A percentile compares a stretch with the other conserved stretches of the same genome.
Evolutionary conservation across 2,113 vertebrate species (phyloP).

Genomic region (Lepidothrix coronata): DNA sequence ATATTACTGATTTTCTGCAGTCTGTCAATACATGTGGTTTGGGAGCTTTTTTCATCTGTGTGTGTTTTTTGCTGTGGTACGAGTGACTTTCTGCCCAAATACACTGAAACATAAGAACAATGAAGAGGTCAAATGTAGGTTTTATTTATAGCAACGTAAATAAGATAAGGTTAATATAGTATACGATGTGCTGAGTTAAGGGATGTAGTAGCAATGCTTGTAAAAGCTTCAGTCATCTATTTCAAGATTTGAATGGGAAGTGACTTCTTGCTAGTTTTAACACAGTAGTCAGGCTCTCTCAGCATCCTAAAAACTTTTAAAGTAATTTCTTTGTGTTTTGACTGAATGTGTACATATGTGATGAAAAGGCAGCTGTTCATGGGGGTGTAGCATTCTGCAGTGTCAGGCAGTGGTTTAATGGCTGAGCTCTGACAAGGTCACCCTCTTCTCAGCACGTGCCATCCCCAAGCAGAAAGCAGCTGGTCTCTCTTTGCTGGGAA

Average conservation of each 20-base stretch:
- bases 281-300: background rate
- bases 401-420: background rate
- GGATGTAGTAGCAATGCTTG: background rate
- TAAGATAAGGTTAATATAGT: background rate
- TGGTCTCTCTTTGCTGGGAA: background rate
- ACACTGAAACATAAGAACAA: background rate
- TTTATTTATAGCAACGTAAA: background rate
- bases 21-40: background rate
- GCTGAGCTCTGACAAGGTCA: background rate
- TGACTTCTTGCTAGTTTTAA: background rate
- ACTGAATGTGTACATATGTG: background rate
- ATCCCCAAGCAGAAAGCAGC: background rate
- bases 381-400: background rate
- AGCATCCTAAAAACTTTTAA: background rate
- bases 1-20: conserved; percentile 19
- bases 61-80: background rate
- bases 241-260: background rate
- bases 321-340: background rate
- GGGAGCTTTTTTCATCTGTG: background rate
- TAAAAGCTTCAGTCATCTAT: background rate
- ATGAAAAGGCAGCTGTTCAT: background rate
- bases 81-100: background rate
- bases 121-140: background rate
- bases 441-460: fast-evolving
- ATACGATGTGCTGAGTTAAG: background rate